Conservation (phyloP, 1,140 invertebrate genomes). For the Hyposmocoma kahamanoa region DNA sequence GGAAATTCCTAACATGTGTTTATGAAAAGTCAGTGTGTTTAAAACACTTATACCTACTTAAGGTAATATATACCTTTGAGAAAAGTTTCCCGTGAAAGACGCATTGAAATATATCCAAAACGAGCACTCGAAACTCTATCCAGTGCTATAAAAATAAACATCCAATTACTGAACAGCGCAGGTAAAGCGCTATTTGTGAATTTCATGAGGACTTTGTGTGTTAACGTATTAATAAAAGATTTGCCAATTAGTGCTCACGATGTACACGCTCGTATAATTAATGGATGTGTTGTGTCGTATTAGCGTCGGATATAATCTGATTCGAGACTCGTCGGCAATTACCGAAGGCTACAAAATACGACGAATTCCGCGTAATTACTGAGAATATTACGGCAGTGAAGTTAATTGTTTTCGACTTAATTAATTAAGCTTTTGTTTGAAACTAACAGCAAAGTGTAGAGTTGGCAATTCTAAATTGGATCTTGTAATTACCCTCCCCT, state of each 20-base stretch:
- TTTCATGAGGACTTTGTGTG: not conserved
- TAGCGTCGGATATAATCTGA: constrained; percentile 65
- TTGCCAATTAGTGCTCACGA: constrained; percentile 61
- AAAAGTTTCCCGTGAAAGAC: too few relatives aligned
- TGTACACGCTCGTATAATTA: constrained; percentile 40
- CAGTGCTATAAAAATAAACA: not conserved
- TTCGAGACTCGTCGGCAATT: constrained; percentile 62
- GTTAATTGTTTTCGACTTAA: constrained; percentile 73
- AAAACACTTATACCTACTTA: too few relatives aligned
- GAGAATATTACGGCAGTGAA: constrained; percentile 71
- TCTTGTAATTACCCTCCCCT: constrained; percentile 72
- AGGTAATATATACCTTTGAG: too few relatives aligned
- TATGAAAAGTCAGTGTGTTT: not conserved
- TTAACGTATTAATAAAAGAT: constrained; percentile 50
- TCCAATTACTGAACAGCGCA: constrained; percentile 1
- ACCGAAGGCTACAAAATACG: constrained; percentile 66
- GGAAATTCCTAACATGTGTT: too few relatives aligned
- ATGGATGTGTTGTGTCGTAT: constrained; percentile 64
- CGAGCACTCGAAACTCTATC: constrained; percentile 10
- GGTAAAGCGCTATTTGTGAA: not conserved
- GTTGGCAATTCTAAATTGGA: constrained; percentile 73
- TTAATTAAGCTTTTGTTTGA: constrained; percentile 74
- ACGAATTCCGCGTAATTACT: constrained; percentile 69
- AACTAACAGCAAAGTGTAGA: constrained; percentile 73
- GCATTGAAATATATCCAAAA: constrained; percentile 8